Base-by-base conservation (phyloP, 1,140 invertebrate genomes). In the Gryon sp. region DNA sequence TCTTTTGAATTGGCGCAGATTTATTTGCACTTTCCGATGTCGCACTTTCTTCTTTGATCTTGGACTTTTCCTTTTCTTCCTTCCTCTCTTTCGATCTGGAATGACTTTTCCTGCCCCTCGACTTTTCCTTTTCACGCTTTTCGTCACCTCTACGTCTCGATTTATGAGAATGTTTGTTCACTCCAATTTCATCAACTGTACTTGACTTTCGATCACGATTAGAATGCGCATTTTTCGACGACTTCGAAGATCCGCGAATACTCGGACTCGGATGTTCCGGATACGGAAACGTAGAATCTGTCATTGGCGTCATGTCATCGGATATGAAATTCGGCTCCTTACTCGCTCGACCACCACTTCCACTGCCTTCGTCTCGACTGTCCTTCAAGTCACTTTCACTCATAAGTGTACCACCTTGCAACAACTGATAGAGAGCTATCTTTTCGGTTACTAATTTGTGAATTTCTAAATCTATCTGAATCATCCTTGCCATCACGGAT, bases 401-500 rank as follows among this genome's bases (percentile, higher is more conserved):
- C 0, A 7, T 12, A n/a, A 76, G 60, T 2, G 63, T 80, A 22
- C 72, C 72, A 0, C 72, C 59, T 4, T 84, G 75, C 4, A 89
- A 32, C 50, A 85, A 66, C 12, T 85, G 80, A 46, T 89, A 87
- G 0, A 89, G 59, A 0, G 76, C 66, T 52, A 89, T 75, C 38
- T 89, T 89, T 16, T 88, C 86, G 2, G 82, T 80, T 66, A 86
- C 82, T 1, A 89, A 36, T 14, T 86, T 86, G 9, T 88, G 84
- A 3, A 89, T 87, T 43, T 87, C 83, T 2, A 87, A 18, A 19
- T 89, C 88, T 7, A 89, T 89, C 20, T 87, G 82, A 1, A 87
- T 80, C 83, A 89, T 87, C 52, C 86, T 84, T 0, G 80, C 52
- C 60, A 87, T 75, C 1, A 89, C 82, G 0, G 68, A 76, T 18